A percentile compares a stretch with the other conserved stretches of the same genome.
These are phyloP conservation scores for Microplitis demolitor DNA, from an alignment of 1,140 invertebrate genomes.

Conservation along the genomic window DNA sequence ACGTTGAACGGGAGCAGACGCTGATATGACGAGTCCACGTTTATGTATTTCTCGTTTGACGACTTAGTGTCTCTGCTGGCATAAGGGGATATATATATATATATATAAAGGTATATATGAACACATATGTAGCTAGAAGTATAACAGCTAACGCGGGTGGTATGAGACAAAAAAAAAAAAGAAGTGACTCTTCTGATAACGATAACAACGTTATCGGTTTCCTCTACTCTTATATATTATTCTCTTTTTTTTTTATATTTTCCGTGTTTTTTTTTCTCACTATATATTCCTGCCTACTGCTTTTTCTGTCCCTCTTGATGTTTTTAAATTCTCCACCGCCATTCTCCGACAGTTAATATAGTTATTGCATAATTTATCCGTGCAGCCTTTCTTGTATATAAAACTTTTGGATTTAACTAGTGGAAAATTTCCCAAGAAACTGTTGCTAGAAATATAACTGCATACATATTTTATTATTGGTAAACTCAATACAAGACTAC, in stretches of 20 bases:
- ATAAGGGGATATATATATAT: background rate
- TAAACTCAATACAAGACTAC: too few species aligned
- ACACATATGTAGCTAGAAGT: background rate
- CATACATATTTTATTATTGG: background rate
- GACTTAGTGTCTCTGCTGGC: conserved; percentile 30
- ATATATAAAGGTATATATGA: too few species aligned
- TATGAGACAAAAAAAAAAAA: conserved; percentile 35
- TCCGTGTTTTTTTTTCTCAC: conserved; percentile 23
- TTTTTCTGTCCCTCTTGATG: background rate
- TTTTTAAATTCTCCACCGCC: background rate
- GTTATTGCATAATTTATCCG: conserved; percentile 26
- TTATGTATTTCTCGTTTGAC: conserved; percentile 45
- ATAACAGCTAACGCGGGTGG: conserved; percentile 24
- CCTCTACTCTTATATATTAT: conserved; percentile 24
- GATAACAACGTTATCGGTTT: conserved; percentile 48
- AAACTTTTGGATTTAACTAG: conserved; percentile 12
- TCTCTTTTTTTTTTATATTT: conserved; percentile 26
- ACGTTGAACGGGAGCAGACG: conserved; percentile 36
- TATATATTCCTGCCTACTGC: background rate
- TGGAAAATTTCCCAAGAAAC: background rate
- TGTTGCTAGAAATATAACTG: background rate
- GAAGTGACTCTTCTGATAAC: conserved; percentile 46
- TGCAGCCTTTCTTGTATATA: conserved; percentile 23
- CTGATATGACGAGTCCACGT: conserved; percentile 32
- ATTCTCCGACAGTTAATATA: conserved; percentile 7